Evolutionary conservation across 2,113 vertebrate species (phyloP), one percentile per base, ranked within the genome.

Genomic region (Menura novaehollandiae): DNA sequence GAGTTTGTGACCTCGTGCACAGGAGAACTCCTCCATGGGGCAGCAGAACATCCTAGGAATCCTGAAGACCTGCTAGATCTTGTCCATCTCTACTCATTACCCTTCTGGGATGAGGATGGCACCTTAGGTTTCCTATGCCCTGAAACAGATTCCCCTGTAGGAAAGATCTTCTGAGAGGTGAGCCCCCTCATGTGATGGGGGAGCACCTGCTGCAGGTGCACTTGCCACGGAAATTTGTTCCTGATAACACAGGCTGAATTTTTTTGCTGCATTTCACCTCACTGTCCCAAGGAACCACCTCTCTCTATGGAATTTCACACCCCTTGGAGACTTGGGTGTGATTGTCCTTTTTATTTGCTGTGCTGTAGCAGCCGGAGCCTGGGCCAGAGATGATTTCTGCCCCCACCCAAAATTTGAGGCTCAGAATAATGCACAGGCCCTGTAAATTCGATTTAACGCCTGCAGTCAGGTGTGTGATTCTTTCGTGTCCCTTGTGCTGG

Each of bases 291-390:
- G 72, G 51, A 43, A 53, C 17, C 28, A 7, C 20, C 7, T 10
- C 21, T 55, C 9, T 22, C 20, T 41, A 0, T 19, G 49, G n/a
- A 13, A 9, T 67, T 51, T 66, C 26, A 20, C 27, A 27, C 3
- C 32, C 41, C 14, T 41, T 10, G 55, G 91, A 58, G n/a, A 3
- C 21, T 33, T 33, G n/a, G 51, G 81, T 32, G 33, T 60, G 10
- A 30, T 10, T 43, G 18, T 59, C 55, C 56, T 2, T 0, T 16
- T 3, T 35, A 35, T 35, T 56, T 67, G 60, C 35, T 0, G 0
- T 37, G 60, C 43, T 1, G 2, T 20, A 62, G 51, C 62, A 75
- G 49, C 13, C 26, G 21, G 32, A 55, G 41, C 44, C 55, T 69
- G 53, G 47, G 41, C 32, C 66, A 67, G 68, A 3, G 17, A 41